Base-by-base conservation (phyloP, 2,113 vertebrate genomes). In the Coregonus clupeaformis region DNA sequence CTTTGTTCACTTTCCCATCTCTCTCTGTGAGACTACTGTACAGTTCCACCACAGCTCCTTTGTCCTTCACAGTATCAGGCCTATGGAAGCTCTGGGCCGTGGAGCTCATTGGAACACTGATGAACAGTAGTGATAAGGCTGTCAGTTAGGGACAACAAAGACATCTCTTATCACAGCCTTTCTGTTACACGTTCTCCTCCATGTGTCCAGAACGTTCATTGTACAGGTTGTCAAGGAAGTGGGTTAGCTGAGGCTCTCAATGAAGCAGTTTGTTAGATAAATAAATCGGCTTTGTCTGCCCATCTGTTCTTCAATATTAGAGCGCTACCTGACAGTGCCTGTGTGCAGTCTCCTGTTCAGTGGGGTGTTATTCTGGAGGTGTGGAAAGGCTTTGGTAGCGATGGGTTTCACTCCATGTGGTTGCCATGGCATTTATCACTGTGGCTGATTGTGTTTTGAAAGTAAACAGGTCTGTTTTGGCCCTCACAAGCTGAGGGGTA, bases 391-490 rank as follows among this genome's bases (percentile, higher is more conserved):
- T 68, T 68, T 42, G 82, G 75, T 77, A 74, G 12, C 80, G 73
- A 68, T 49, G 16, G 73, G 52, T 73, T 79, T 71, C 82, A 75
- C 79, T 76, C 69, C 80, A 79, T 66, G 63, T 59, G 47, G 91
- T 92, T 89, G 75, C 91, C 85, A 90, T 91, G 88, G 88, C 16
- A 49, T 91, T 92, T 91, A 91, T 93, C 91, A 52, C 71, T 64
- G 77, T 74, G 74, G 64, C 80, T 65, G 83, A 71, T 84, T 75
- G 81, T 93, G 90, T 92, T 90, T 89, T 91, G 84, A 91, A 91
- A 92, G 91, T 92, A 92, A 92, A 92, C 88, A 84, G 73, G 75
- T 77, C 73, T 88, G 82, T 52, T 52, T 52, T 52, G 16, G 12
- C 16, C 49, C 49, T 52, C 3, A 18, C 78, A 76, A 63, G 74